These are phyloP conservation scores for Psilopsiagon aymara DNA, from an alignment of 2,113 vertebrate genomes.

Conservation along the genomic window DNA sequence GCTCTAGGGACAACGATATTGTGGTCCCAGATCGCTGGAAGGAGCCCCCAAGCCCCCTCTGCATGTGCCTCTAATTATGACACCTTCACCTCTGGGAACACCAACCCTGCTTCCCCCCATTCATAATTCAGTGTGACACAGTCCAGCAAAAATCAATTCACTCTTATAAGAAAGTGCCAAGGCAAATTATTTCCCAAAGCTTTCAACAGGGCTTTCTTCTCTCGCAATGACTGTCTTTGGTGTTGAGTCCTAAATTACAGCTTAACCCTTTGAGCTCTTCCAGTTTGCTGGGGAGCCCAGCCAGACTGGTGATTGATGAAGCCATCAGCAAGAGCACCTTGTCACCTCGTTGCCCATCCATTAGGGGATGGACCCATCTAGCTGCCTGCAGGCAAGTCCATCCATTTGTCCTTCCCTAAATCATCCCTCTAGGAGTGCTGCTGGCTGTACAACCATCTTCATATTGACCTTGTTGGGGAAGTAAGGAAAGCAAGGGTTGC, in stretches of 20 bases:
- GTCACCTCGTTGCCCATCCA: background rate
- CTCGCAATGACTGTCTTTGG: background rate
- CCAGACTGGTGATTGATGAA: background rate
- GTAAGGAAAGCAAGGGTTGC: background rate
- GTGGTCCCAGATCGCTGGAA: background rate
- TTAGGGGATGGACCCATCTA: background rate
- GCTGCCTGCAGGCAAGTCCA: background rate
- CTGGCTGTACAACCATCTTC: background rate
- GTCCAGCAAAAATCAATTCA: constrained; percentile 72
- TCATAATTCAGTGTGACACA: constrained; percentile 68
- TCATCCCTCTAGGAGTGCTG: background rate
- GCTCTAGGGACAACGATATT: background rate
- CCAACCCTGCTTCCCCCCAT: constrained; percentile 1
- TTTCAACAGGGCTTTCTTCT: background rate
- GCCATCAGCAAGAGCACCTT: background rate
- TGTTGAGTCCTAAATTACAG: background rate
- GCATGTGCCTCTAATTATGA: background rate
- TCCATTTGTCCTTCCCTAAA: background rate
- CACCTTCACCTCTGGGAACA: background rate
- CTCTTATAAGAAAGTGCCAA: constrained; percentile 69
- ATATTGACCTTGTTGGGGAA: background rate
- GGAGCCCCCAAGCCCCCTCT: background rate
- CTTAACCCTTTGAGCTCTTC: constrained; percentile 28
- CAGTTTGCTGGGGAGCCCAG: background rate
- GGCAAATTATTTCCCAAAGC: constrained; percentile 67